These are phyloP conservation scores for Zygaena filipendulae DNA, from an alignment of 2,888 invertebrate species.

Conservation along the genomic window DNA sequence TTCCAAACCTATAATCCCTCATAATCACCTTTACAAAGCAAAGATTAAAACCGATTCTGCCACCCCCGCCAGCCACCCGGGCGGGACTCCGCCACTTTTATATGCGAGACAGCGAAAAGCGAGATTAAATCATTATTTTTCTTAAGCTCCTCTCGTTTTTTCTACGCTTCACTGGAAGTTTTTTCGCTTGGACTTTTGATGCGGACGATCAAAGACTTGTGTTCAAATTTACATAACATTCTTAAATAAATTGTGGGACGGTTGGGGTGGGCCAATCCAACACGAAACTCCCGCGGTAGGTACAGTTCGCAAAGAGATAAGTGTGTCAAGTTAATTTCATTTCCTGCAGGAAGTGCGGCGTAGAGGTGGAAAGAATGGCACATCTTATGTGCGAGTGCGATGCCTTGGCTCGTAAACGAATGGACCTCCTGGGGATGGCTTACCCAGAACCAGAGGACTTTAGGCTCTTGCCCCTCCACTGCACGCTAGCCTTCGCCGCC, in stretches of 20 bases:
- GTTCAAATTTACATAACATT: conserved; percentile 69
- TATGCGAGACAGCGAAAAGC: conserved; percentile 67
- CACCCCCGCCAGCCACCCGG: conserved; percentile 39
- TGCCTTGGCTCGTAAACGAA: too few relatives aligned
- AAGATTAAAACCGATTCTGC: conserved; percentile 70
- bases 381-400: too few relatives aligned
- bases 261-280: conserved; percentile 36
- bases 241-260: conserved; percentile 64
- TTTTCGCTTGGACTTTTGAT: conserved; percentile 65
- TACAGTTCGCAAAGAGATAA: too few relatives aligned
- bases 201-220: conserved; percentile 68
- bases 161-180: conserved; percentile 52
- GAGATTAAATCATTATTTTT: conserved; percentile 71
- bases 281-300: conserved; percentile 29
- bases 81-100: conserved; percentile 53
- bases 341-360: too few relatives aligned
- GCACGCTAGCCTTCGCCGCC: too few relatives aligned
- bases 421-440: too few relatives aligned
- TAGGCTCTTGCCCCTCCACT: too few relatives aligned
- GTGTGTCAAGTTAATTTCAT: too few relatives aligned
- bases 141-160: conserved; percentile 65
- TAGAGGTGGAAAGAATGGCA: too few relatives aligned
- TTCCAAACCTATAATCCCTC: conserved; percentile 70
- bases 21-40: conserved; percentile 72
- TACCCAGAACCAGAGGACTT: too few relatives aligned